These are phyloP conservation scores for Lepeophtheirus nordmannii DNA, from an alignment of 2,888 invertebrate species.

Conservation along the genomic window DNA sequence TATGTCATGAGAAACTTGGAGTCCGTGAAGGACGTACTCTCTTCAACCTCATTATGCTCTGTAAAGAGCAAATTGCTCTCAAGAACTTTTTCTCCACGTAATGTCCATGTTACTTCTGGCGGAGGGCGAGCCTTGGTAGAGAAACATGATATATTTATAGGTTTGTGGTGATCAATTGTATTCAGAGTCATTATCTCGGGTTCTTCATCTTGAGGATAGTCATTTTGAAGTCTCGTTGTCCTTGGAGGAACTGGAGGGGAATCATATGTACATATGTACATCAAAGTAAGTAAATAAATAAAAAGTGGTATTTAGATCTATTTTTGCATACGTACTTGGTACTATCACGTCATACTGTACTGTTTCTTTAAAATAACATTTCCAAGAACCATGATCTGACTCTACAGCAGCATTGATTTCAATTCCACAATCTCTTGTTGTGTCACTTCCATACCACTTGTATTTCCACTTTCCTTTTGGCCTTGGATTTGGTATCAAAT, in stretches of 20 bases:
- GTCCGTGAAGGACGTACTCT: background rate
- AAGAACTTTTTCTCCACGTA: background rate
- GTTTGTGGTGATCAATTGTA: background rate
- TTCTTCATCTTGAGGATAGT: background rate
- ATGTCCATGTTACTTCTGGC: background rate
- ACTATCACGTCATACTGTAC: background rate
- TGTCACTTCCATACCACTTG: conserved; percentile 1
- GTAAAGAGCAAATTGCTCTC: background rate
- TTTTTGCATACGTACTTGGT: background rate
- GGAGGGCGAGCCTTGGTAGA: background rate
- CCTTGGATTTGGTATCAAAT: background rate
- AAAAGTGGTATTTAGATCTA: background rate
- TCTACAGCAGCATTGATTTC: background rate
- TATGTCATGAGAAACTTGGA: background rate
- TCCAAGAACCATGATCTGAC: background rate
- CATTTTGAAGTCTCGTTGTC: background rate
- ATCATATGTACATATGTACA: background rate
- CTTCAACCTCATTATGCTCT: background rate
- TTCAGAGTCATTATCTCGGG: background rate
- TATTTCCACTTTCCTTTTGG: background rate
- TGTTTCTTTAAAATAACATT: background rate
- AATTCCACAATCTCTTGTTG: background rate
- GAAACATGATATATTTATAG: background rate
- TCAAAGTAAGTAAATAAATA: background rate
- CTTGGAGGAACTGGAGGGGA: background rate